Percentiles rank a stretch among this genome's conserved stretches.
These are phyloP conservation scores for Pangasius mekongensis DNA, from an alignment of 2,797 vertebrate species.

Conservation along the genomic window DNA sequence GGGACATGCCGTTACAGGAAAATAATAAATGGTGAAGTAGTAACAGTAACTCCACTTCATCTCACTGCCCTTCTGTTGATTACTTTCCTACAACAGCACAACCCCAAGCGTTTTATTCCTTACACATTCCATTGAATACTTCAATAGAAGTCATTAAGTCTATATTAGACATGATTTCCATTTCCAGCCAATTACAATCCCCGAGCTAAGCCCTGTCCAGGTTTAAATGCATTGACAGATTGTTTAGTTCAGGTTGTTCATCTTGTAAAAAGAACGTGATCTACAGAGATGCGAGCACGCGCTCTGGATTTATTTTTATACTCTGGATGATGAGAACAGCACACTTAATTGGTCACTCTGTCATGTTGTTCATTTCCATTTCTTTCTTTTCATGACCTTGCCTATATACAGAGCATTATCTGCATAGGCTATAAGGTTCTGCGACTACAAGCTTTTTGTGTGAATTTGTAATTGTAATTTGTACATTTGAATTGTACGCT, in stretches of 20 bases:
- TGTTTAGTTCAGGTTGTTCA: background rate
- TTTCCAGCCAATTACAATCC: background rate
- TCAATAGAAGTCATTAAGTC: background rate
- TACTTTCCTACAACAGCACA: background rate
- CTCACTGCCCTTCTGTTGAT: background rate
- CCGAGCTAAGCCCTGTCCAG: background rate
- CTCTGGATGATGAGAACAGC: background rate
- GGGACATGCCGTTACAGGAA: background rate
- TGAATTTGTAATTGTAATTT: too few relatives aligned
- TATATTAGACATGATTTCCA: background rate
- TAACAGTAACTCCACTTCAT: background rate
- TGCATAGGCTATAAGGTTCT: too few relatives aligned
- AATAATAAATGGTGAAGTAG: background rate
- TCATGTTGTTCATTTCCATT: slow-evolving; percentile 17
- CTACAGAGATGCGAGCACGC: background rate
- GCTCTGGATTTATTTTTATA: background rate
- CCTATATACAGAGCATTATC: background rate
- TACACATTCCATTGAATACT: background rate
- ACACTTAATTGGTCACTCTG: background rate
- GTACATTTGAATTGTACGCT: too few relatives aligned
- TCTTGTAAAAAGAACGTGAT: background rate
- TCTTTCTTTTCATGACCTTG: slow-evolving; percentile 46
- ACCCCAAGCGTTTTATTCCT: background rate
- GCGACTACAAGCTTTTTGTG: too few relatives aligned
- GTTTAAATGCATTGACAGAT: background rate